Evolutionary conservation across 1,140 invertebrate species (phyloP).

Genomic region (Zaprionus vittiger): DNA sequence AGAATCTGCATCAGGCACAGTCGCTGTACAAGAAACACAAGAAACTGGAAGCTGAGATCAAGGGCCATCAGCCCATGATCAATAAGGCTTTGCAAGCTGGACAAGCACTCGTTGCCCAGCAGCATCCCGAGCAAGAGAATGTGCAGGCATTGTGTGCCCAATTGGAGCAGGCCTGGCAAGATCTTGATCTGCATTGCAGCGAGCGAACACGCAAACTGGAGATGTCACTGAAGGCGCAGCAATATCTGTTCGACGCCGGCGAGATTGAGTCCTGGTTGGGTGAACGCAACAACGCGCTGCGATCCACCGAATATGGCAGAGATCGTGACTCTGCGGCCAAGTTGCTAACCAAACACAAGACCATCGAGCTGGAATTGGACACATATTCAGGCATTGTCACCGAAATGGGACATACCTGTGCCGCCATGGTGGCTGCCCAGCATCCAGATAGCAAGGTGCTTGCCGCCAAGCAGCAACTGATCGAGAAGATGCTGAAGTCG

Average conservation of each 20-base stretch:
- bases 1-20: constrained; percentile 96
- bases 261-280: constrained; percentile 97
- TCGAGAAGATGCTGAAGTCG: constrained; percentile 91
- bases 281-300: constrained; percentile 93
- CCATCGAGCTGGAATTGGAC: constrained; percentile 95
- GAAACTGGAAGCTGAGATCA: constrained; percentile 94
- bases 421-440: constrained; percentile 90
- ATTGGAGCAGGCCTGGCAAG: constrained; percentile 89
- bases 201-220: constrained; percentile 92
- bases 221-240: constrained; percentile 93
- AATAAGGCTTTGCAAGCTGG: constrained; percentile 92
- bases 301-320: constrained; percentile 92
- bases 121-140: constrained; percentile 91
- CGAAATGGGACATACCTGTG: constrained; percentile 95
- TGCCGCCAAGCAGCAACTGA: constrained; percentile 90
- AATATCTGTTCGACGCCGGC: constrained; percentile 94
- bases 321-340: constrained; percentile 96
- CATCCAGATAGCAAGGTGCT: constrained; percentile 93
- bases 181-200: constrained; percentile 88
- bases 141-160: constrained; percentile 88
- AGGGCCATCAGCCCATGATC: constrained; percentile 92
- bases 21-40: constrained; percentile 97
- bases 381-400: constrained; percentile 96
- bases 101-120: constrained; percentile 88
- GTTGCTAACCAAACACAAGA: constrained; percentile 96